Evolutionary conservation across 2,888 invertebrate genomes (phyloP), one percentile per base, ranked within the genome.

Genomic region (Lepidonotus clava): DNA sequence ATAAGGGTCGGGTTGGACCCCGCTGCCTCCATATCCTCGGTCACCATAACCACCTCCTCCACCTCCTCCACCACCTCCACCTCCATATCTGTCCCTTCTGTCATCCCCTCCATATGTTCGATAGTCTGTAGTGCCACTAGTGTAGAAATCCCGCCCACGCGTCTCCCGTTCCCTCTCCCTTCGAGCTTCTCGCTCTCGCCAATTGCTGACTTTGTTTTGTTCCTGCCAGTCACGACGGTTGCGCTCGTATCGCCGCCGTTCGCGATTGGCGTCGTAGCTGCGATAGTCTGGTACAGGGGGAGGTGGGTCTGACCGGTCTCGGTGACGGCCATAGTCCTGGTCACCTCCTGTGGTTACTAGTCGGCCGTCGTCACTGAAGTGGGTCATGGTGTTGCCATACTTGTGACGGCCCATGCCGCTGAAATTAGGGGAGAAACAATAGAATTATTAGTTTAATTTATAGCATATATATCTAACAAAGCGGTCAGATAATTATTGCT

Each of bases 321-420:
- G 41, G 46, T 80, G 21, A 0, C 46, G 80, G 80, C n/a, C n/a
- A n/a, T 80, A 46, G 41, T 28, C n/a, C 4, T n/a, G 11, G 80
- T 80, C 80, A 80, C 24, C 46, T 1, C 28, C 14, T 24, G n/a
- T 41, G 0, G 80, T 80, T 8, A 80, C 34, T 21, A 80, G 80
- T 14, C 80, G 80, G 14, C 80, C 80, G 28, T 80, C 80, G 32
- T 24, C 41, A 24, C 80, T 80, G 46, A 80, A 80, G 80, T 80
- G 80, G 5, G 80, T 80, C 46, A 51, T 80, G 5, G 80, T 46
- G 80, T 80, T 46, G 41, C 80, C 80, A 41, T 80, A 80, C 46
- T 34, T 18, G 14, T 46, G 80, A 24, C 46, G 21, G 2, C 80
- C 80, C 14, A 46, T n/a, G 4, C 76, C 76, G 28, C 41, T 80